Conservation (phyloP, 2,797 vertebrate species). For the Urocyon cinereoargenteus region DNA sequence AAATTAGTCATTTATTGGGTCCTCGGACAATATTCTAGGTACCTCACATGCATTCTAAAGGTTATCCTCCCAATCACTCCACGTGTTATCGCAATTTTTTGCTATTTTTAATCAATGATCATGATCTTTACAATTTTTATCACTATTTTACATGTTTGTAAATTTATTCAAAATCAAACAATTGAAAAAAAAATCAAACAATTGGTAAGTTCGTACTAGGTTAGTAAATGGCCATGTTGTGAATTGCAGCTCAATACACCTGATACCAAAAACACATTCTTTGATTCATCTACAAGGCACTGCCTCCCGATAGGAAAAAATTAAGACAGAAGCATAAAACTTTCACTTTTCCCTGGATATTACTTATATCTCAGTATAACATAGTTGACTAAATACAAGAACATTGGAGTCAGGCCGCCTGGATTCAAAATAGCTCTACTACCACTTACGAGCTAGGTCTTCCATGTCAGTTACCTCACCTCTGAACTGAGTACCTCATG, state of each 20-base stretch:
- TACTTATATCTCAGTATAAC: neutral
- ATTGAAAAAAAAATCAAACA: neutral
- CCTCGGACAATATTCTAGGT: neutral
- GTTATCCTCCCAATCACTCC: neutral
- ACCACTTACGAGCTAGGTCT: neutral
- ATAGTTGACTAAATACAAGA: neutral
- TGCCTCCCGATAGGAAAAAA: neutral
- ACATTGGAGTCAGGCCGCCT: neutral
- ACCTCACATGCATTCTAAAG: neutral
- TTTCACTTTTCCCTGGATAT: neutral
- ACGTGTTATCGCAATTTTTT: neutral
- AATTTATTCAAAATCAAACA: constrained; percentile 12
- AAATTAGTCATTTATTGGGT: neutral
- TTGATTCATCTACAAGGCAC: neutral
- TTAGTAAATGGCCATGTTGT: neutral
- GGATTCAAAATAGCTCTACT: neutral
- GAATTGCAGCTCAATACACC: neutral
- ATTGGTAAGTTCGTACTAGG: neutral
- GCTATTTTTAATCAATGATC: neutral
- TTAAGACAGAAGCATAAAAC: neutral
- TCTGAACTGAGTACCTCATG: neutral
- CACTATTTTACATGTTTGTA: neutral
- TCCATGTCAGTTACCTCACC: neutral
- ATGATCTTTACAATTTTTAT: neutral
- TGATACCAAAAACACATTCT: constrained; percentile 28